These are phyloP conservation scores for Dermochelys coriacea DNA, from an alignment of 2,797 vertebrate species.

Conservation along the genomic window DNA sequence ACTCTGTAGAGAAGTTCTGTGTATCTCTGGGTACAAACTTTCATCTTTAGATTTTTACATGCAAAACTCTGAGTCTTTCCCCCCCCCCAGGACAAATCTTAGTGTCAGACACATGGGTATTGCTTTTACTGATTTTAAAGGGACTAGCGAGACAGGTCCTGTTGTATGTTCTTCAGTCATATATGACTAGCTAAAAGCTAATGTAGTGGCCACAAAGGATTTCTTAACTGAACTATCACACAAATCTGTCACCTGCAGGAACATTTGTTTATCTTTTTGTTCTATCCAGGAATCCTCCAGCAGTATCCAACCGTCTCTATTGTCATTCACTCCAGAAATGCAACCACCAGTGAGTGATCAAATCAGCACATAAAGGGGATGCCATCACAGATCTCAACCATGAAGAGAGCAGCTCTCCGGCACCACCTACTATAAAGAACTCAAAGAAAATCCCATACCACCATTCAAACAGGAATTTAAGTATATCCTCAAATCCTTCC, in stretches of 20 bases:
- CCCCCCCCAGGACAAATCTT: background rate
- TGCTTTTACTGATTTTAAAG: background rate
- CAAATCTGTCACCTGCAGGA: background rate
- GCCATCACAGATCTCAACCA: background rate
- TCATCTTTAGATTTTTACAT: background rate
- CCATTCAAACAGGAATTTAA: background rate
- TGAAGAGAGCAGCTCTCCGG: background rate
- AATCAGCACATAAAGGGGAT: background rate
- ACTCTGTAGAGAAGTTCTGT: background rate
- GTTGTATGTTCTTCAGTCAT: background rate
- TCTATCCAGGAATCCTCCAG: background rate
- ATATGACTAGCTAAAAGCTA: background rate
- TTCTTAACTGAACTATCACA: background rate
- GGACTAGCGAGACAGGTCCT: background rate
- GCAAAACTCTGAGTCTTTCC: background rate
- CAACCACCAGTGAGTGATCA: background rate
- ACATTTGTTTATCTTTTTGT: background rate
- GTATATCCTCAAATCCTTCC: background rate
- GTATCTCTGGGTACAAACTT: background rate
- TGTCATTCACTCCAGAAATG: background rate
- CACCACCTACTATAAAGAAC: background rate
- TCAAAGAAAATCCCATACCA: background rate
- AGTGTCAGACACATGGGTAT: background rate
- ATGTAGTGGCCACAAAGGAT: background rate
- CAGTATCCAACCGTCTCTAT: background rate